Base-by-base conservation (phyloP, 2,888 invertebrate genomes). In the Dryobotodes eremita region DNA sequence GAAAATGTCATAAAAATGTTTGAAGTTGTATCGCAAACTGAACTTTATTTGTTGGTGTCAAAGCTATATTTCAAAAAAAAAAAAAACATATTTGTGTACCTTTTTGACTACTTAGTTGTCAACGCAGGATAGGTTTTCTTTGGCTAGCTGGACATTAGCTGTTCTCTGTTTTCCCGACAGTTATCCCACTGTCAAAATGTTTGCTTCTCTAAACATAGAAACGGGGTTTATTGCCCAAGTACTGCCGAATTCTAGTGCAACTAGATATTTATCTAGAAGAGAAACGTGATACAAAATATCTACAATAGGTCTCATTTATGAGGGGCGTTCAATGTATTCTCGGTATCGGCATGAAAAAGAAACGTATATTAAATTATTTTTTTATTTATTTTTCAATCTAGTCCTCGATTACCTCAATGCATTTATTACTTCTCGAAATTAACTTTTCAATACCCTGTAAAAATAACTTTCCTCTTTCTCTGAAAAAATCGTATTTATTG, bases 231-330 rank as follows among this genome's bases (percentile, higher is more conserved):
- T 3, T 36, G 31, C 31, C 36, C 23, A 62, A 13, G 23, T 26
- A 61, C 31, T 31, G 31, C 4, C 13, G 1, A 62, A 20, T 62
- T 62, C 20, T 36, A 31, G 31, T 10, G 4, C 57, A 57, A 13
- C n/a, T 57, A 36, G 31, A 36, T 36, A 11, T 55, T 17, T 53
- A 50, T 64, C 11, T n/a, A 42, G 20, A 15, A n/a, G 13, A 42
- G 13, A 46, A 62, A 75, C 74, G 17, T n/a, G 1, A 10, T 53
- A 26, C 50, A 23, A 26, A 13, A 61, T 53, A 50, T 36, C 11
- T n/a, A 55, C 11, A 50, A 20, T 55, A 64, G 46, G 31, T 77
- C 64, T 76, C 20, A 36, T 57, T 65, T 57, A 36, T 3, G 31
- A 36, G 31, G 3, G 31, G 31, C 31, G 31, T 36, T 36, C 31